phyloP scores from a whole-genome alignment of 2,888 invertebrate species.

The Esperia sulphurella region DNA sequence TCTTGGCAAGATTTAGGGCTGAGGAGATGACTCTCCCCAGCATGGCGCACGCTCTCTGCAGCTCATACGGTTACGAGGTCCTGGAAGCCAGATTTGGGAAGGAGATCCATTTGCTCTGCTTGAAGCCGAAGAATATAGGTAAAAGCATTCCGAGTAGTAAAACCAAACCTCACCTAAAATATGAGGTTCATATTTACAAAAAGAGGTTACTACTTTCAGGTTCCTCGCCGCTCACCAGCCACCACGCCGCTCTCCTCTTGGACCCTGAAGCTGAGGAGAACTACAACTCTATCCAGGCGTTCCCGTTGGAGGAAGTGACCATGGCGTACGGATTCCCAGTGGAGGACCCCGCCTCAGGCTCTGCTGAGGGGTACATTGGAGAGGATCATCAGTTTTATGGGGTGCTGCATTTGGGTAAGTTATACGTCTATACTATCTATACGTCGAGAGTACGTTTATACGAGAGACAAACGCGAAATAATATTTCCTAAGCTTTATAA shows the following conservation, averaged over 20 bases:
- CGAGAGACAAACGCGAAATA: no score
- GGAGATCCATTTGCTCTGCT: constrained; percentile 49
- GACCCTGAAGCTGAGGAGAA: constrained; percentile 38
- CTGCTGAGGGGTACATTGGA: constrained; percentile 67
- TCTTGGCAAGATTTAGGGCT: no score
- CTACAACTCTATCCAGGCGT: constrained; percentile 13
- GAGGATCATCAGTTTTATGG: constrained; percentile 66
- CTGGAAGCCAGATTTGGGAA: constrained; percentile 50
- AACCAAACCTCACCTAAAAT: no score
- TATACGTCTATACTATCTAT: no score
- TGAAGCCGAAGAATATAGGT: constrained; percentile 47
- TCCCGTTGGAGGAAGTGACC: constrained; percentile 38
- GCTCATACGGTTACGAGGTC: constrained; percentile 39
- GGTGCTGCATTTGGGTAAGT: constrained; percentile 55
- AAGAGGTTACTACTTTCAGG: constrained; percentile 21
- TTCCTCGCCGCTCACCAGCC: constrained; percentile 33
- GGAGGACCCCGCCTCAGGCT: constrained; percentile 47
- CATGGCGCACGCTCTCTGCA: constrained; percentile 24
- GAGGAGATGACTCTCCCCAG: neutral
- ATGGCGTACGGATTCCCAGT: constrained; percentile 62
- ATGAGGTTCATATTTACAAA: neutral
- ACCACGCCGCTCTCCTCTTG: constrained; percentile 38
- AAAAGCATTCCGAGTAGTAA: constrained; percentile 8
- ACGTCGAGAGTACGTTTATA: no score
- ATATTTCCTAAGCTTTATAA: no score